Percentiles rank a stretch among this genome's conserved stretches.
Conservation (phyloP, 2,888 invertebrate species). For the Athalia circularis region DNA sequence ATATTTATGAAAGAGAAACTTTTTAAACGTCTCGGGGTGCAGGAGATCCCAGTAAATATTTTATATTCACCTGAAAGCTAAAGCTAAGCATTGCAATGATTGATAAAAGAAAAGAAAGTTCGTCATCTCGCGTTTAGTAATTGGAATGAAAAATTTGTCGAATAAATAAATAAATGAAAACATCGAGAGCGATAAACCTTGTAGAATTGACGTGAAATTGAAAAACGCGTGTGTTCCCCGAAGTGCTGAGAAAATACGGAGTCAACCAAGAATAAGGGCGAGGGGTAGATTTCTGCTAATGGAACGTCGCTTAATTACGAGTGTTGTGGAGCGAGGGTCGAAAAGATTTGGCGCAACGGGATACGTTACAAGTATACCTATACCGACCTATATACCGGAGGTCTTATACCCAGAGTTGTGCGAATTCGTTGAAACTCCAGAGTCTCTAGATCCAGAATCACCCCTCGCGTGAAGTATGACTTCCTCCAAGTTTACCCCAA, state of each 20-base stretch:
- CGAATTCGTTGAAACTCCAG: neutral
- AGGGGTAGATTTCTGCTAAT: constrained; percentile 27
- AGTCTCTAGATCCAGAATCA: constrained; percentile 1
- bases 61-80: constrained; percentile 5
- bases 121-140: too few species aligned
- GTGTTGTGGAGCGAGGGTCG: constrained; percentile 17
- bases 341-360: constrained; percentile 23
- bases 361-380: neutral
- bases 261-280: neutral
- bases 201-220: neutral
- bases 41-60: neutral
- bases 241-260: constrained; percentile 37
- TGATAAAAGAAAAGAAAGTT: too few species aligned
- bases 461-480: constrained; percentile 20
- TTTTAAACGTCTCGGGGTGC: neutral
- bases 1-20: neutral
- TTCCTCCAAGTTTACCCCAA: constrained; percentile 3
- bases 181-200: too few species aligned
- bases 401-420: too few species aligned
- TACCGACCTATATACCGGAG: too few species aligned
- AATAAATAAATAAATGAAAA: too few species aligned
- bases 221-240: constrained; percentile 12
- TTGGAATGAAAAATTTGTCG: too few species aligned
- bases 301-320: constrained; percentile 42
- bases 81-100: neutral